A percentile compares a stretch with the other conserved stretches of the same genome.
Evolutionary conservation across 2,797 vertebrate genomes (phyloP).

Genomic region (Selene dorsalis): DNA sequence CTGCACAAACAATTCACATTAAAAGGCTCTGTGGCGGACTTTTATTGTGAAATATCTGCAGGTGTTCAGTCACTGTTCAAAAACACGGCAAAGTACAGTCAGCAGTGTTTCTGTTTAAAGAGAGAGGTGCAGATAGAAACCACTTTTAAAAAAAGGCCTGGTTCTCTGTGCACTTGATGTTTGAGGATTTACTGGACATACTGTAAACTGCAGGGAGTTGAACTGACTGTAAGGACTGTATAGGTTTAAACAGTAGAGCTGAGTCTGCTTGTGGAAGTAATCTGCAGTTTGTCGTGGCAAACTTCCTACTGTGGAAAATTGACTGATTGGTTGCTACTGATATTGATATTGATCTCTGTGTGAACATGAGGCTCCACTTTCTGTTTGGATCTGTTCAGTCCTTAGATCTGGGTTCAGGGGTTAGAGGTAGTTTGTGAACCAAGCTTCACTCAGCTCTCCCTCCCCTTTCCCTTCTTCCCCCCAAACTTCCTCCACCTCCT

Average conservation of each 20-base stretch:
- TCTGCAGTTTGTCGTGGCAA: background rate
- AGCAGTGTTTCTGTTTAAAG: background rate
- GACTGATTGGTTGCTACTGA: background rate
- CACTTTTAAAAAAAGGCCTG: background rate
- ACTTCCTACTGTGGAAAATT: background rate
- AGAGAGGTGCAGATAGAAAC: background rate
- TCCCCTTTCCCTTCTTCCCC: conserved; percentile 55
- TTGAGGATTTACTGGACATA: background rate
- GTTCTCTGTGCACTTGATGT: background rate
- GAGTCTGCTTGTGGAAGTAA: background rate
- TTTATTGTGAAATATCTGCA: background rate
- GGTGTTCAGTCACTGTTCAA: background rate
- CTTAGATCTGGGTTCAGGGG: conserved; percentile 51
- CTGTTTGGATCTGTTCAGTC: conserved; percentile 41
- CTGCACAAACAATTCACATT: conserved; percentile 3
- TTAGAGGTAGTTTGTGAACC: conserved; percentile 62
- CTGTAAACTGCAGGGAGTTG: background rate
- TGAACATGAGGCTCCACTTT: background rate
- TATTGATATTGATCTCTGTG: background rate
- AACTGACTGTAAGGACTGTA: conserved; percentile 38
- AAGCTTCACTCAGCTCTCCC: conserved; percentile 80
- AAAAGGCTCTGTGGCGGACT: background rate
- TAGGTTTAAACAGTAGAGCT: conserved; percentile 1
- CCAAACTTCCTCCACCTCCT: conserved; percentile 44
- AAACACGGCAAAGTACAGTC: no score